These are phyloP conservation scores for Loris lydekkerianus DNA, from an alignment of 2,797 vertebrate genomes.

Conservation along the genomic window DNA sequence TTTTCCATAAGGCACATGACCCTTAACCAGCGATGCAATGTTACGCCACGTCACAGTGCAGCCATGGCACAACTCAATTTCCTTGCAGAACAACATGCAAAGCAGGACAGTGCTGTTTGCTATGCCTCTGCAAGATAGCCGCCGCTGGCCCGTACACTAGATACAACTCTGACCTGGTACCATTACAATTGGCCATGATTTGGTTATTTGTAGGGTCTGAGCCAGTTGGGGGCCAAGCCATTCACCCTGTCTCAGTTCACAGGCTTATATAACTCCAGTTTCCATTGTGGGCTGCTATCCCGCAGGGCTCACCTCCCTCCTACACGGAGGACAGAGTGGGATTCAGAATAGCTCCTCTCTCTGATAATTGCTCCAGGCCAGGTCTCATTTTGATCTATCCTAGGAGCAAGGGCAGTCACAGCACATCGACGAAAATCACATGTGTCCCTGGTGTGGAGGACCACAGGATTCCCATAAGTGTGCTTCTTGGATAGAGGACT, in stretches of 20 bases:
- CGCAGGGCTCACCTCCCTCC: background rate
- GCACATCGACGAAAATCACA: background rate
- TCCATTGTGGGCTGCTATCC: background rate
- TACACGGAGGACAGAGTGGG: background rate
- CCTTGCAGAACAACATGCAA: background rate
- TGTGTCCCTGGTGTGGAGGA: background rate
- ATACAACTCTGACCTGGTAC: background rate
- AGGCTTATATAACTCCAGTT: background rate
- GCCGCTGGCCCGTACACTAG: background rate
- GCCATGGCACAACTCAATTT: background rate
- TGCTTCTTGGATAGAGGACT: background rate
- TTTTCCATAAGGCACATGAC: background rate
- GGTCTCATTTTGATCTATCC: slow-evolving; percentile 2
- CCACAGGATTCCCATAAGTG: background rate
- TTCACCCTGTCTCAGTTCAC: background rate
- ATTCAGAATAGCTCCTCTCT: background rate
- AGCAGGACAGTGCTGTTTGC: background rate
- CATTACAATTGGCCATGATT: background rate
- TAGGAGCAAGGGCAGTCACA: background rate
- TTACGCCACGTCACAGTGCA: background rate
- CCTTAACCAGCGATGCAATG: background rate
- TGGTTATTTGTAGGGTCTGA: background rate
- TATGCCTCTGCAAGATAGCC: background rate
- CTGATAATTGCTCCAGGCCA: background rate
- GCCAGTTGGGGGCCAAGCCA: background rate